Evolutionary conservation across 1,140 invertebrate genomes (phyloP).

Genomic region (Adoxophyes honmai): DNA sequence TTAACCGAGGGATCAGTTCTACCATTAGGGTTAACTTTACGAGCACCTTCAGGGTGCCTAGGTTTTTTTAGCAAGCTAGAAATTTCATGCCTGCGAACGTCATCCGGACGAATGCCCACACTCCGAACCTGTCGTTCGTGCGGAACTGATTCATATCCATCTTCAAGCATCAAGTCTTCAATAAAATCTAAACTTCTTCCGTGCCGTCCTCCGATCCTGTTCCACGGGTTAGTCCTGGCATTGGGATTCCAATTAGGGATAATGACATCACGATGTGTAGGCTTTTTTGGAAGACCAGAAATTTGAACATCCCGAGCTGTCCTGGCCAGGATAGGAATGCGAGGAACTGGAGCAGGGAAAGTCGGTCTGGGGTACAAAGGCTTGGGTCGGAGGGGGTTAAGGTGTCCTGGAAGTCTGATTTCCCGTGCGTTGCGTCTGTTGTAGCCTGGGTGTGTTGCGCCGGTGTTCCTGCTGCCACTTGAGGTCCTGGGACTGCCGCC

Average conservation of each 20-base stretch:
- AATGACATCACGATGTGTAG: slow-evolving; percentile 28
- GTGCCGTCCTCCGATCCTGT: slow-evolving; percentile 16
- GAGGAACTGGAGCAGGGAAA: not conserved
- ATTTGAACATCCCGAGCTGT: slow-evolving; percentile 26
- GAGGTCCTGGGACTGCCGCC: slow-evolving; percentile 35
- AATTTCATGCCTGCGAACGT: no score
- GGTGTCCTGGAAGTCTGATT: slow-evolving; percentile 4
- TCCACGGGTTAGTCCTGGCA: slow-evolving; percentile 28
- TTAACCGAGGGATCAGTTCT: no score
- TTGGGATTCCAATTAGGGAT: slow-evolving; percentile 42
- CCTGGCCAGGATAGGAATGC: slow-evolving; percentile 26
- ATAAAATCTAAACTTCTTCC: slow-evolving; percentile 5
- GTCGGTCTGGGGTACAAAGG: slow-evolving; percentile 1
- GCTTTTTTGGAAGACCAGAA: slow-evolving; percentile 24
- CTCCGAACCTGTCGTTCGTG: no score
- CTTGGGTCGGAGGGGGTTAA: not conserved
- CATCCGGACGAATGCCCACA: no score
- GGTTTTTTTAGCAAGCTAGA: no score
- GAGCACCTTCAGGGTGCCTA: no score
- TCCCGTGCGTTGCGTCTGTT: slow-evolving; percentile 45
- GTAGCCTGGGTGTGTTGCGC: slow-evolving; percentile 40
- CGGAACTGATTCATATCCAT: not conserved
- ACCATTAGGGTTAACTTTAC: no score
- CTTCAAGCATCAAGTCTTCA: not conserved
- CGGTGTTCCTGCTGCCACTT: slow-evolving; percentile 36